Percentiles rank a stretch among this genome's conserved stretches.
phyloP scores from a whole-genome alignment of 2,888 invertebrate species.

The Cecidostiba fungosa region DNA sequence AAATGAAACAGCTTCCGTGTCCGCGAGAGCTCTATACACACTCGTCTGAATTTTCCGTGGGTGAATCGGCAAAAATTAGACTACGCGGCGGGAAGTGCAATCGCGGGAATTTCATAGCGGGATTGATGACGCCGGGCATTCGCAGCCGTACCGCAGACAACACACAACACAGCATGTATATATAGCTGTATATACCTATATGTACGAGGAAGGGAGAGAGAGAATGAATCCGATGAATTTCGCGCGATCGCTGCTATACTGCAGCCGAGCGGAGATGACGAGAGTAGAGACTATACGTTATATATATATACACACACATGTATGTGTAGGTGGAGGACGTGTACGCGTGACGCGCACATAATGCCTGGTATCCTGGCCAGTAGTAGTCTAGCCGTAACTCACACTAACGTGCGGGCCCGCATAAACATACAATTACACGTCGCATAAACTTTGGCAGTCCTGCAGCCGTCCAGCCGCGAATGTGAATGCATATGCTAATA shows the following conservation, averaged over 20 bases:
- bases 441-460: constrained; percentile 19
- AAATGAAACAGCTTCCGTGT: constrained; percentile 2
- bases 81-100: constrained; percentile 34
- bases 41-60: neutral
- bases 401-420: neutral
- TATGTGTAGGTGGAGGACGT: neutral
- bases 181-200: neutral
- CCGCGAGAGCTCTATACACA: neutral
- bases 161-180: neutral
- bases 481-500: constrained; percentile 14
- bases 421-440: constrained; percentile 24
- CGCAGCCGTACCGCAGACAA: constrained; percentile 11
- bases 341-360: constrained; percentile 12
- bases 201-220: neutral
- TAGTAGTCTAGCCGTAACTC: neutral
- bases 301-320: neutral
- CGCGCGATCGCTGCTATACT: constrained; percentile 10
- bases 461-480: neutral
- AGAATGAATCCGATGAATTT: constrained; percentile 57
- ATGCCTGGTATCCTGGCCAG: constrained; percentile 1
- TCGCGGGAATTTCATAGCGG: constrained; percentile 54
- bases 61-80: constrained; percentile 41
- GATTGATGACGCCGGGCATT: constrained; percentile 45
- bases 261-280: constrained; percentile 40
- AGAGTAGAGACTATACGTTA: neutral